Percentiles rank a stretch among this genome's conserved stretches.
Conservation (phyloP, 92 coral and sea anemone genomes). For the Hydrozoanthus gracilis region DNA sequence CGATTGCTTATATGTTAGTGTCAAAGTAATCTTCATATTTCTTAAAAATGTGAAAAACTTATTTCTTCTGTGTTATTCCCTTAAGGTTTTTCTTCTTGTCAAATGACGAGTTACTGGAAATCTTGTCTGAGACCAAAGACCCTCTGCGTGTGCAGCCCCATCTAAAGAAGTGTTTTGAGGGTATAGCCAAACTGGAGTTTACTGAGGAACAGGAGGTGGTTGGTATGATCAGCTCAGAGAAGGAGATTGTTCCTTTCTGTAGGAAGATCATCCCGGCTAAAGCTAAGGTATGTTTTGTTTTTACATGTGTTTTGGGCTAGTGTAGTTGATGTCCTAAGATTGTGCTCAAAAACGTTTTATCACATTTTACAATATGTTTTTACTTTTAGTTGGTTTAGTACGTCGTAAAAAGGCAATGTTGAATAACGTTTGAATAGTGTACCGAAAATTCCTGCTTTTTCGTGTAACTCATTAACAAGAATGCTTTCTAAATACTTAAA, state of each 20-base stretch:
- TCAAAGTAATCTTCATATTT: no score
- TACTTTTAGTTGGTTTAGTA: no score
- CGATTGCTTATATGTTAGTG: no score
- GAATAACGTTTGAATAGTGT: no score
- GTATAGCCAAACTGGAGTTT: slow-evolving; percentile 94
- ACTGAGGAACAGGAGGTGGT: slow-evolving; percentile 99
- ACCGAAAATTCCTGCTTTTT: no score
- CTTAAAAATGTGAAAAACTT: background rate
- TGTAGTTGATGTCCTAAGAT: no score
- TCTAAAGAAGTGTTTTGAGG: slow-evolving; percentile 98
- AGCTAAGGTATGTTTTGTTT: slow-evolving; percentile 78
- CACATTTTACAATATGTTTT: no score
- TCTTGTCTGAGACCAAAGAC: slow-evolving; percentile 98
- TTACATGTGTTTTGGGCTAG: no score
- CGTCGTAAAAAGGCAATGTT: no score
- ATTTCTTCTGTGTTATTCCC: background rate
- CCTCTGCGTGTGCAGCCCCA: slow-evolving; percentile 99
- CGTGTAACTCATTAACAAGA: no score
- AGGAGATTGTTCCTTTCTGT: slow-evolving; percentile 93
- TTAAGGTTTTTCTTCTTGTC: slow-evolving; percentile 96
- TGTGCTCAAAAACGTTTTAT: no score
- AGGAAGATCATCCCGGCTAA: slow-evolving; percentile 96
- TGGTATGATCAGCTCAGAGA: slow-evolving; percentile 99
- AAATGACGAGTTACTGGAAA: slow-evolving; percentile 96
- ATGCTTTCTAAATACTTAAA: no score